Conservation (phyloP, 2,797 vertebrate species). For the Brachyrhaphis roseni region DNA sequence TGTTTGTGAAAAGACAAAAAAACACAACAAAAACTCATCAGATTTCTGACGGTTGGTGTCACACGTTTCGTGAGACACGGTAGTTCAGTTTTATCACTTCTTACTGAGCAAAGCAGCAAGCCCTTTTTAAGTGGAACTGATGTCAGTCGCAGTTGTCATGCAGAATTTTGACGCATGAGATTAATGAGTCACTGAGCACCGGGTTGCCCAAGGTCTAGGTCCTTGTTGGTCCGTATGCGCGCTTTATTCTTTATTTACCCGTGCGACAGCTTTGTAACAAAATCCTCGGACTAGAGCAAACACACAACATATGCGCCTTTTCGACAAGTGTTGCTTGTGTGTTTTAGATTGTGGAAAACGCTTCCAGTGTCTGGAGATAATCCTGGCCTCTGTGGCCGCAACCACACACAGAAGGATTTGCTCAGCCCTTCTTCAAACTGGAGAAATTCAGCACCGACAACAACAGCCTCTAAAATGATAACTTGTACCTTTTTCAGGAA, state of each 20-base stretch:
- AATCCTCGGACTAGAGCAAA: neutral
- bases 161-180: neutral
- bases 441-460: neutral
- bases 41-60: neutral
- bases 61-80: neutral
- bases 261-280: neutral
- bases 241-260: neutral
- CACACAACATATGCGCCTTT: neutral
- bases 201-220: neutral
- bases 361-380: neutral
- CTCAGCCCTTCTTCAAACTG: neutral
- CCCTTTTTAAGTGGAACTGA: neutral
- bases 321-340: neutral
- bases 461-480: neutral
- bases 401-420: neutral
- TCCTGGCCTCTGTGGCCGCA: neutral
- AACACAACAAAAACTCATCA: no score
- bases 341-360: neutral
- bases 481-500: conserved; percentile 16
- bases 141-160: neutral
- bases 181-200: neutral
- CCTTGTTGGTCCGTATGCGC: no score
- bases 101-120: neutral
- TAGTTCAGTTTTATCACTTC: neutral
- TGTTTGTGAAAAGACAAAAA: neutral